A percentile compares a stretch with the other conserved stretches of the same genome.
Conservation (phyloP, 1,140 invertebrate genomes). For the Schlechtendalia chinensis region DNA sequence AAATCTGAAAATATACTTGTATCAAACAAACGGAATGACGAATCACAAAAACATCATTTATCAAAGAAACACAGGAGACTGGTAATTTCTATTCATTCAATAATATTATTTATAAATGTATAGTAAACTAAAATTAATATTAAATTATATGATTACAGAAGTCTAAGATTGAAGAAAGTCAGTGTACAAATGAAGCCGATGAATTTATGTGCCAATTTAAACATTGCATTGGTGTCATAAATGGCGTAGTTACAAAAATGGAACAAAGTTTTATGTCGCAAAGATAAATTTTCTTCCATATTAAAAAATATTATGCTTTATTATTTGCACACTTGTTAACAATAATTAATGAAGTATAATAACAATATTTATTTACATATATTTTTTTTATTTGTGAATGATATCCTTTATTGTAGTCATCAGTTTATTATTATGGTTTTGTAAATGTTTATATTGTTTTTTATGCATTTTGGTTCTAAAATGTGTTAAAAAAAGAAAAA, state of each 20-base stretch:
- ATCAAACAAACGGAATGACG: conserved; percentile 13
- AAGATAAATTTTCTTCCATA: conserved; percentile 11
- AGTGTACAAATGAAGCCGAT: conserved; percentile 4
- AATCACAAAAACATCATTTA: not conserved
- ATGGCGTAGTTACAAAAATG: conserved; percentile 45
- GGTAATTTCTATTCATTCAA: conserved; percentile 5
- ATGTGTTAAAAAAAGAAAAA: not conserved
- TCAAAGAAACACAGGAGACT: conserved; percentile 23
- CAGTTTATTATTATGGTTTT: conserved; percentile 32
- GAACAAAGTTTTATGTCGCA: conserved; percentile 44
- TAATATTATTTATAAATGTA: not conserved
- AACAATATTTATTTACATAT: not conserved
- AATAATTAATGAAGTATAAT: conserved; percentile 7
- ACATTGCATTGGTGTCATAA: conserved; percentile 46
- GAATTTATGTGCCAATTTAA: conserved; percentile 44
- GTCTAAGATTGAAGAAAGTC: conserved; percentile 10
- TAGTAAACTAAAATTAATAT: not conserved
- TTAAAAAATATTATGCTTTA: not conserved
- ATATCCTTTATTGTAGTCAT: conserved; percentile 5
- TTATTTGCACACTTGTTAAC: not conserved
- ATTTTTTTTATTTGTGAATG: not conserved
- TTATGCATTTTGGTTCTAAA: not conserved
- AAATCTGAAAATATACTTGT: not conserved
- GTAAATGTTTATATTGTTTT: conserved; percentile 1
- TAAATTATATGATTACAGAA: conserved; percentile 11